phyloP scores from a whole-genome alignment of 30 jellyfish, hydroid and myxozoan genomes.

The Cassiopea andromeda region DNA sequence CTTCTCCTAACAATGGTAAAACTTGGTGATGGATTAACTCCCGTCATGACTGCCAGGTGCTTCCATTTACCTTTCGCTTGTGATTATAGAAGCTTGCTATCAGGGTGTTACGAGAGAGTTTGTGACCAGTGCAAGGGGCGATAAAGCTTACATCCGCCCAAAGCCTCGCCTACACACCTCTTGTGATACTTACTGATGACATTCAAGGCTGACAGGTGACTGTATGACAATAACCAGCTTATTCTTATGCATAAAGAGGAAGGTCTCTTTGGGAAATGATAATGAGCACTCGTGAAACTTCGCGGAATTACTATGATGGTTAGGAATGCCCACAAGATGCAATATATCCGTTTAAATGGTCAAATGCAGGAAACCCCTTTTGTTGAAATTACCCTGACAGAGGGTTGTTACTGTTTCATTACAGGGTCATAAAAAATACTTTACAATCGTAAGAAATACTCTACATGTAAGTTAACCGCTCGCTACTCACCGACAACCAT shows the following conservation, averaged over 20 bases:
- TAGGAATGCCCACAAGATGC: constrained; percentile 3
- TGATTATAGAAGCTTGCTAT: not conserved
- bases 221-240: constrained; percentile 39
- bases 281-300: not conserved
- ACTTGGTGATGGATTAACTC: not conserved
- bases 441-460: too few relatives aligned
- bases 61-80: not conserved
- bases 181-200: not conserved
- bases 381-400: not conserved
- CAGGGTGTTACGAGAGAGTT: not conserved
- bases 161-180: constrained; percentile 8
- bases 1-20: constrained; percentile 21
- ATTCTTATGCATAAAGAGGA: not conserved
- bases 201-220: constrained; percentile 41
- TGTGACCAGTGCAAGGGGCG: not conserved
- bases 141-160: not conserved
- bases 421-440: too few relatives aligned
- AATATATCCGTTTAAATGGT: constrained; percentile 3
- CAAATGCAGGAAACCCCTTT: not conserved
- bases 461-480: too few relatives aligned
- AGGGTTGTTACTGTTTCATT: too few relatives aligned
- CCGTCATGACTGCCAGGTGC: constrained; percentile 48
- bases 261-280: not conserved
- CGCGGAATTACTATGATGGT: not conserved
- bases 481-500: constrained; percentile 94